These are phyloP conservation scores for Girardinichthys multiradiatus DNA, from an alignment of 2,113 vertebrate genomes.

Conservation along the genomic window DNA sequence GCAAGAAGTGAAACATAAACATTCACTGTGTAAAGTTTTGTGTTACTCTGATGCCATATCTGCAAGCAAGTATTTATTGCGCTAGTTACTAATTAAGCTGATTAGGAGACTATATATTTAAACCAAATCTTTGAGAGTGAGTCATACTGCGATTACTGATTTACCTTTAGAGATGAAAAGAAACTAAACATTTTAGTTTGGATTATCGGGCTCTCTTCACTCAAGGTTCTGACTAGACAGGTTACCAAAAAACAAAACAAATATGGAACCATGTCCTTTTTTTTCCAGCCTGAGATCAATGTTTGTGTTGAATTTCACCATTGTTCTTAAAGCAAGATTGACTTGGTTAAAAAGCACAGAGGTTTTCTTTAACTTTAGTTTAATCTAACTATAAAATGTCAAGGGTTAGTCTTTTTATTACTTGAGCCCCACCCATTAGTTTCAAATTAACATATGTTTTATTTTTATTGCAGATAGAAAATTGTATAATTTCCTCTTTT, in stretches of 20 bases:
- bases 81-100: slow-evolving; percentile 74
- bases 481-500: slow-evolving; percentile 6
- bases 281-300: background rate
- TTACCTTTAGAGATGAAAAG: slow-evolving; percentile 43
- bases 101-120: slow-evolving; percentile 27
- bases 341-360: background rate
- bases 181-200: slow-evolving; percentile 6
- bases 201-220: background rate
- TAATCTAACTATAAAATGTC: background rate
- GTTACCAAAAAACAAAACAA: slow-evolving; percentile 1
- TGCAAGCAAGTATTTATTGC: slow-evolving; percentile 62
- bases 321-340: background rate
- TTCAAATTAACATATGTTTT: background rate
- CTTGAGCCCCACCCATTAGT: rapidly evolving
- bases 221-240: background rate
- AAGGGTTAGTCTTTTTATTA: too few relatives aligned
- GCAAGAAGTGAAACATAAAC: slow-evolving; percentile 18
- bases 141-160: slow-evolving; percentile 38
- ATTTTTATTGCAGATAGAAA: background rate
- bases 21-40: slow-evolving; percentile 19
- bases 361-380: background rate
- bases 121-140: slow-evolving; percentile 25
- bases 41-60: background rate
- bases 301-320: background rate
- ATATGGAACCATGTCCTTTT: too few relatives aligned